phyloP scores from a whole-genome alignment of 2,888 invertebrate genomes.

The Nebria salina region DNA sequence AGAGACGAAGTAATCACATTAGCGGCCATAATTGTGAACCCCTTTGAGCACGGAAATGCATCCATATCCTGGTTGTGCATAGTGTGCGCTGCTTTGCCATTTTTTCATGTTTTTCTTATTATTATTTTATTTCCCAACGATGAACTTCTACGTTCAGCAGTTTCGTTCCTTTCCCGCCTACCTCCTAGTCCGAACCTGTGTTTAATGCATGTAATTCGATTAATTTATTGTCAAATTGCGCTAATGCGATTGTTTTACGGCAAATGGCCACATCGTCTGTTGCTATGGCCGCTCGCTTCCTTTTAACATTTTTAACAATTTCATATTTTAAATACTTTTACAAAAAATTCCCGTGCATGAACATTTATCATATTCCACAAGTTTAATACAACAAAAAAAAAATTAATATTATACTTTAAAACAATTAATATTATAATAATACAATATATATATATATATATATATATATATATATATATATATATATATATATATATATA shows the following conservation, averaged over 20 bases:
- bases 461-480: neutral
- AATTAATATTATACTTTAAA: too few relatives aligned
- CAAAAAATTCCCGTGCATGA: too few relatives aligned
- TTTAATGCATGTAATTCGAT: slow-evolving; percentile 63
- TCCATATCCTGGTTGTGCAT: slow-evolving; percentile 72
- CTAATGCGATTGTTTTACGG: slow-evolving; percentile 61
- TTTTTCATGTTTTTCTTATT: slow-evolving; percentile 40
- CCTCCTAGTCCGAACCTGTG: slow-evolving; percentile 52
- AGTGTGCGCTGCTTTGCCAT: slow-evolving; percentile 53
- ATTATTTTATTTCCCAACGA: neutral
- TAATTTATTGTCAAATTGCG: slow-evolving; percentile 64
- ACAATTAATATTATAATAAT: neutral
- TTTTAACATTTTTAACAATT: too few relatives aligned
- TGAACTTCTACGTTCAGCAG: slow-evolving; percentile 45
- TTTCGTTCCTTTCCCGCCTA: slow-evolving; percentile 27
- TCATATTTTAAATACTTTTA: too few relatives aligned
- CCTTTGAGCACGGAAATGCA: slow-evolving; percentile 74
- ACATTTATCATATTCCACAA: too few relatives aligned
- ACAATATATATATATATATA: neutral
- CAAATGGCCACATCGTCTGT: slow-evolving; percentile 25
- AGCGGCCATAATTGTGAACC: slow-evolving; percentile 72
- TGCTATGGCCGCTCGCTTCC: neutral
- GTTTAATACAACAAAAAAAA: too few relatives aligned
- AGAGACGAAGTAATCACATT: slow-evolving; percentile 71
- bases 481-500: neutral